Percentiles rank a stretch among this genome's conserved stretches.
These are phyloP conservation scores for Aphelenchoides fujianensis DNA, from an alignment of 1,140 invertebrate species.

Conservation along the genomic window DNA sequence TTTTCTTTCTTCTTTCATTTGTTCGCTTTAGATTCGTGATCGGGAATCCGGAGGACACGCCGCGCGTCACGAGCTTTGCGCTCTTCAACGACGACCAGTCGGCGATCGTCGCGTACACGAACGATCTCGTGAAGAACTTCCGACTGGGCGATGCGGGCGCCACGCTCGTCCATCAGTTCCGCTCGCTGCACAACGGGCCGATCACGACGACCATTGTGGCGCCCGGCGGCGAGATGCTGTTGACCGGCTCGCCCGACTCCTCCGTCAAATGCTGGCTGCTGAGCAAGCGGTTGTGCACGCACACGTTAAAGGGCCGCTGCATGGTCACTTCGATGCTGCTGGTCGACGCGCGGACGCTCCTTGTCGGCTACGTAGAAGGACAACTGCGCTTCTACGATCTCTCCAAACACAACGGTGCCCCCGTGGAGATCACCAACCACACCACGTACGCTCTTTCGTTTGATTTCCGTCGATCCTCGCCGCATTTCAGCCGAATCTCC, in stretches of 20 bases:
- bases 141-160: constrained; percentile 9
- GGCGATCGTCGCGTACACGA: constrained; percentile 44
- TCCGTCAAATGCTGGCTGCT: constrained; percentile 46
- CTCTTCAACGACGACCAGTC: constrained; percentile 34
- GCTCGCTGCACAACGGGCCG: constrained; percentile 27
- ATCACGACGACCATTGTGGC: constrained; percentile 22
- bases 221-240: constrained; percentile 9
- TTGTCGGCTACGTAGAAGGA: constrained; percentile 48
- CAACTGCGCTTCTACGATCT: constrained; percentile 30
- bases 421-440: constrained; percentile 28
- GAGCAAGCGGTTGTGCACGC: constrained; percentile 38
- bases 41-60: constrained; percentile 30
- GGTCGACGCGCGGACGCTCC: constrained; percentile 18
- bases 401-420: constrained; percentile 7
- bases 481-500: constrained; percentile 30
- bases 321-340: constrained; percentile 45
- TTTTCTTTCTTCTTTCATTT: constrained; percentile 26
- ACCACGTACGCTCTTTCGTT: constrained; percentile 23
- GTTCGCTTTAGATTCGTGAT: constrained; percentile 34
- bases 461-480: constrained; percentile 18
- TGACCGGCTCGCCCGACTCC: constrained; percentile 37
- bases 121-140: constrained; percentile 38
- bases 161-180: constrained; percentile 32
- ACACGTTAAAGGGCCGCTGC: constrained; percentile 39
- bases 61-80: constrained; percentile 38